Evolutionary conservation across 2,113 vertebrate genomes (phyloP).

Genomic region (Microcebus griseorufus): DNA sequence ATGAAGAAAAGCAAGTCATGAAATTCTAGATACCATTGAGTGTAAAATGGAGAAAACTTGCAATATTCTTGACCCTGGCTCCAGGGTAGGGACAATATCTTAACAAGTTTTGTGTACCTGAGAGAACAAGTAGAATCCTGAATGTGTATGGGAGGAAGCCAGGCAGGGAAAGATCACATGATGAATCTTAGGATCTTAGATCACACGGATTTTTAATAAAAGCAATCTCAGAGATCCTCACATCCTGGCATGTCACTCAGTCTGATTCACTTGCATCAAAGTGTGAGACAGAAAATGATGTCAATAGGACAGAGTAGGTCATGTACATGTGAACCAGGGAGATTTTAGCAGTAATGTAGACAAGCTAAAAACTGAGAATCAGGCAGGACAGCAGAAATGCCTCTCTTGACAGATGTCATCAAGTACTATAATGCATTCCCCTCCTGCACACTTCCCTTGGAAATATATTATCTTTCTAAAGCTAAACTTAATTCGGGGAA

Average conservation of each 20-base stretch:
- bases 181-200: no score
- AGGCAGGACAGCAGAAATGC: not conserved
- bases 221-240: not conserved
- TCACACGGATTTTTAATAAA: not conserved
- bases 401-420: not conserved
- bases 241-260: not conserved
- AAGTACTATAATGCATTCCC: not conserved
- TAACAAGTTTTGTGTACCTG: not conserved
- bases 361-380: not conserved
- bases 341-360: not conserved
- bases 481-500: not conserved
- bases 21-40: not conserved
- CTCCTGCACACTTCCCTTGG: not conserved
- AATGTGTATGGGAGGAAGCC: not conserved
- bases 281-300: not conserved
- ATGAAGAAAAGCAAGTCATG: not conserved
- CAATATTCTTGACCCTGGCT: not conserved
- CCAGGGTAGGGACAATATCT: not conserved
- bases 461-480: not conserved
- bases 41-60: not conserved
- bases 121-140: not conserved
- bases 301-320: not conserved
- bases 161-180: rapidly evolving
- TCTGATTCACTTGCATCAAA: not conserved
- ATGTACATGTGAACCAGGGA: not conserved